Base-by-base conservation (phyloP, 2,113 vertebrate species). In the Syngnathus floridae region DNA sequence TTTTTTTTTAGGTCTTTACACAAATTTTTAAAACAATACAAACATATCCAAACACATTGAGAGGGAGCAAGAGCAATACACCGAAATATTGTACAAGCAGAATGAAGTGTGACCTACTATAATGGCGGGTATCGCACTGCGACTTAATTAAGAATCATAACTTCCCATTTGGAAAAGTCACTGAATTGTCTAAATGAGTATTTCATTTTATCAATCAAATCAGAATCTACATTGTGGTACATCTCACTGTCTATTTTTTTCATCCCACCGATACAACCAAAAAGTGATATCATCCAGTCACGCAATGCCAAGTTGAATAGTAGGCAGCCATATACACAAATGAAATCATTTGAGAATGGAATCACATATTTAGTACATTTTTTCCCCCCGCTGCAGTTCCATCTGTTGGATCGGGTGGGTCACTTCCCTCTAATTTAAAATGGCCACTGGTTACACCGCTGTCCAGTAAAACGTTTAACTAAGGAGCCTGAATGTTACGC, bases 381-480 rank as follows among this genome's bases (percentile, higher is more conserved):
- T 12, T 43, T 43, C 38, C 38, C 26, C 26, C 9, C 12, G 7
- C 38, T 22, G 4, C n/a, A 45, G 59, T 40, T 2, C 59, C n/a
- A 26, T 61, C 59, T 43, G 59, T 21, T 43, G 59, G 59, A 61
- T 43, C 59, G 16, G 59, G 40, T 61, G 58, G 40, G n/a, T 61
- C n/a, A 41, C n/a, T 41, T 40, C 37, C 7, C 14, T 22, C 35
- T 7, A 35, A 35, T 56, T 12, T 38, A 52, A 66, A 70, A 71
- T 36, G 49, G 58, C 35, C 19, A 40, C 13, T 72, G 35, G 56
- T 59, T 38, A 37, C 66, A 66, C 48, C 62, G 52, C 49, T 75
- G 62, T 75, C 61, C 70, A 74, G 48, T 69, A 69, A 45, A 63
- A 73, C 48, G 55, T 64, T 61, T 64, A 58, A 65, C 46, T 70